phyloP scores from a whole-genome alignment of 2,888 invertebrate genomes.

The Xanthia icteritia region DNA sequence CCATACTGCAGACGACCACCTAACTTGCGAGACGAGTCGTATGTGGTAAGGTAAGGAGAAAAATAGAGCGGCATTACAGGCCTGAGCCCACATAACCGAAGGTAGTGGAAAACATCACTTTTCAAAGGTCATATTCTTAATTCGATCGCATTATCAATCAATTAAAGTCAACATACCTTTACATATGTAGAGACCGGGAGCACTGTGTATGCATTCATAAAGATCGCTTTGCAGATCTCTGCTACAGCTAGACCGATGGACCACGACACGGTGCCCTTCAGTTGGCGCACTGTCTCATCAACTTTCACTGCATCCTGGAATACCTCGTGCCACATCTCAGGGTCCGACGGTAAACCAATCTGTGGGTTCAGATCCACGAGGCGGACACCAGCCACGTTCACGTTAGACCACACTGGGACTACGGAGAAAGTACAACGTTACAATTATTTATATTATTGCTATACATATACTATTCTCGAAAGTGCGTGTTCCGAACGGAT shows the following conservation, averaged over 20 bases:
- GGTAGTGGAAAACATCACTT: background rate
- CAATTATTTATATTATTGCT: no score
- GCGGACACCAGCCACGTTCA: constrained; percentile 94
- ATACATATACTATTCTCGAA: no score
- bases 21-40: background rate
- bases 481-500: background rate
- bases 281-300: constrained; percentile 44
- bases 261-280: constrained; percentile 92
- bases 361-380: constrained; percentile 89
- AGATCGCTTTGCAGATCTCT: constrained; percentile 91
- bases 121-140: background rate
- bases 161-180: constrained; percentile 37
- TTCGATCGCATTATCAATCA: background rate
- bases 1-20: background rate
- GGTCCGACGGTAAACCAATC: constrained; percentile 92
- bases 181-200: constrained; percentile 58
- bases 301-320: constrained; percentile 43
- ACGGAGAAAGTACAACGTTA: constrained; percentile 10
- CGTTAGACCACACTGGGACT: constrained; percentile 86
- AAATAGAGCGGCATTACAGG: background rate
- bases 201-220: constrained; percentile 74
- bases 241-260: constrained; percentile 94
- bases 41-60: background rate
- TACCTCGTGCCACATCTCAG: constrained; percentile 92
- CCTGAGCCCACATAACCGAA: background rate